Conservation (phyloP, 2,888 invertebrate species). For the Folsomia candida region DNA sequence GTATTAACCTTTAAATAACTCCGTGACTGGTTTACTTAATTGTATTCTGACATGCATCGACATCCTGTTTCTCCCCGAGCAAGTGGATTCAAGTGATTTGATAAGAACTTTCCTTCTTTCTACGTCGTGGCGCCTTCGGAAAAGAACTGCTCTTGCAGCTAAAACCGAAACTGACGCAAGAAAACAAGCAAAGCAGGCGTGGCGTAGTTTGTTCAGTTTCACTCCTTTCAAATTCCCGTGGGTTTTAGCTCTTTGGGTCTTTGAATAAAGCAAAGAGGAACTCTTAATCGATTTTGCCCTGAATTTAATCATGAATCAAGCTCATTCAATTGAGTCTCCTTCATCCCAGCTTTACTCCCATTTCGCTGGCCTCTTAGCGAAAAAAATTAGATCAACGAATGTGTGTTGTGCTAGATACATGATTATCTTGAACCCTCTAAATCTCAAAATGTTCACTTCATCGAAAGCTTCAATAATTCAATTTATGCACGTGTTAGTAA, state of each 20-base stretch:
- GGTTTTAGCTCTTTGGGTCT: neutral
- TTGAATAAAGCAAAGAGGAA: neutral
- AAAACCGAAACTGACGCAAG: neutral
- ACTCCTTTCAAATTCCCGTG: neutral
- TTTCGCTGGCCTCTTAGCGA: too few species aligned
- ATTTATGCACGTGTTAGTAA: too few species aligned
- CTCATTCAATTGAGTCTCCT: neutral
- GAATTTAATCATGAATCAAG: neutral
- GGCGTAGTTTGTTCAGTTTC: conserved; percentile 5
- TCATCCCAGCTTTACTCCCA: too few species aligned
- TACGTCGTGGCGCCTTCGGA: neutral
- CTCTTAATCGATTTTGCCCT: neutral
- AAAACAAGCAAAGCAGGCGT: neutral
- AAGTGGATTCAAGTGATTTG: neutral
- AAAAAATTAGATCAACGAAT: too few species aligned
- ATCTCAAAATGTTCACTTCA: too few species aligned
- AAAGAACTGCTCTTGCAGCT: too few species aligned
- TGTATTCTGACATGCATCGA: conserved; percentile 5
- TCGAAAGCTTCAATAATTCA: too few species aligned
- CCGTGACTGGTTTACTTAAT: neutral
- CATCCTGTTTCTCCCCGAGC: neutral
- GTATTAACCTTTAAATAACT: neutral
- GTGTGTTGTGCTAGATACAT: too few species aligned
- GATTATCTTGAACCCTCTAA: too few species aligned
- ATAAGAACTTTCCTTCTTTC: neutral